phyloP scores from a whole-genome alignment of 2,113 vertebrate genomes.

The Microcebus tavaratra region DNA sequence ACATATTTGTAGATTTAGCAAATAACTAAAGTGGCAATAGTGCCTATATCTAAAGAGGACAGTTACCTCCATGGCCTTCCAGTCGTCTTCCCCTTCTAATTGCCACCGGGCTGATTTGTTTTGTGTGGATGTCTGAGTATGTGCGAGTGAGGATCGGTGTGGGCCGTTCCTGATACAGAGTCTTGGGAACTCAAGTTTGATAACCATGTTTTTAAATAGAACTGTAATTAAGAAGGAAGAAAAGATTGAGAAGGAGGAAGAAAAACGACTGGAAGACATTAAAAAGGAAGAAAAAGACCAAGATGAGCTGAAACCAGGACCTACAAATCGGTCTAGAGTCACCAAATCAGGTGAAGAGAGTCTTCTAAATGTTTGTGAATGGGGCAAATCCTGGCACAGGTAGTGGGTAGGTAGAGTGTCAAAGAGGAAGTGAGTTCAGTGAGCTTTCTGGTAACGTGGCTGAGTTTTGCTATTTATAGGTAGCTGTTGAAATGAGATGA shows the following conservation, averaged over 20 bases:
- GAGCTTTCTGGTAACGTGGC: not conserved
- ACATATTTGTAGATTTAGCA: not conserved
- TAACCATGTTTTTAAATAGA: slow-evolving; percentile 56
- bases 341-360: slow-evolving; percentile 84
- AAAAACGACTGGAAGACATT: slow-evolving; percentile 82
- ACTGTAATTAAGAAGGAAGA: slow-evolving; percentile 88
- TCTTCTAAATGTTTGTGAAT: not conserved
- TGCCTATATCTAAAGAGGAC: not conserved
- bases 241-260: slow-evolving; percentile 87
- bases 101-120: not conserved
- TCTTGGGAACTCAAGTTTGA: not conserved
- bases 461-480: not conserved
- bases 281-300: slow-evolving; percentile 89
- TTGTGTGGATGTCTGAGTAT: too few relatives aligned
- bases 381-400: not conserved
- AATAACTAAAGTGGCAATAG: not conserved
- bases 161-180: not conserved
- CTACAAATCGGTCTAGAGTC: slow-evolving; percentile 79
- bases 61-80: not conserved
- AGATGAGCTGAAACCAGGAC: slow-evolving; percentile 80
- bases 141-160: not conserved
- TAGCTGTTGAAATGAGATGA: not conserved
- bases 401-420: not conserved
- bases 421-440: too few relatives aligned
- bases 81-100: too few relatives aligned